Evolutionary conservation across 1,140 invertebrate species (phyloP).

Genomic region (Idris sp.): DNA sequence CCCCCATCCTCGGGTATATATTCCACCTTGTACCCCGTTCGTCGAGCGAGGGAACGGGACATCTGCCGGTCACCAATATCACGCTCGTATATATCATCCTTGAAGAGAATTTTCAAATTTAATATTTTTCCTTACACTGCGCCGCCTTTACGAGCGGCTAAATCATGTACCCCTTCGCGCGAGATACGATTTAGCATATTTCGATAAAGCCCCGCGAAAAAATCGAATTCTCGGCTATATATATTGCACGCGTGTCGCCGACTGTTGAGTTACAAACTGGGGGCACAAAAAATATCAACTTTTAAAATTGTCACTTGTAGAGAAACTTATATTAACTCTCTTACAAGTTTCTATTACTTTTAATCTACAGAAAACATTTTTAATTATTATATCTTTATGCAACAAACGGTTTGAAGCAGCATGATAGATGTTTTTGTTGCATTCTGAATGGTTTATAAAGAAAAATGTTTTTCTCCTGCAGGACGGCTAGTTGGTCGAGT

Average conservation of each 20-base stretch:
- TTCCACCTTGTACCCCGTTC: conserved; percentile 46
- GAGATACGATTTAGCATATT: conserved; percentile 64
- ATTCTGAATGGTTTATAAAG: conserved; percentile 34
- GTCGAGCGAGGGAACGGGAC: conserved; percentile 68
- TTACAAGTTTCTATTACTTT: too few relatives aligned
- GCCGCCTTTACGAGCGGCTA: conserved; percentile 72
- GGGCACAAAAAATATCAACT: too few relatives aligned
- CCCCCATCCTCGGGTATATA: conserved; percentile 46
- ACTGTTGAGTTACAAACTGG: too few relatives aligned
- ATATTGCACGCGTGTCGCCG: conserved; percentile 55
- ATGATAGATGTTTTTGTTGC: not conserved
- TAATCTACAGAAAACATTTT: too few relatives aligned
- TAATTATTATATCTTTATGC: too few relatives aligned
- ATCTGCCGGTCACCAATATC: conserved; percentile 78
- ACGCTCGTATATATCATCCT: conserved; percentile 72
- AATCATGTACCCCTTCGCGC: conserved; percentile 65
- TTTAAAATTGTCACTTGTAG: too few relatives aligned
- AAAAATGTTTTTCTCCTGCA: conserved; percentile 54
- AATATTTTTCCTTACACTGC: conserved; percentile 74
- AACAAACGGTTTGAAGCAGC: too few relatives aligned
- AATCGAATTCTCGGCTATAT: conserved; percentile 47
- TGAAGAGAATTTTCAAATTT: conserved; percentile 77
- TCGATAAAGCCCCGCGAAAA: conserved; percentile 59
- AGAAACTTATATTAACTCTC: too few relatives aligned
- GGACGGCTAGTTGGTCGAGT: conserved; percentile 63